phyloP scores from a whole-genome alignment of 2,888 invertebrate genomes.

The Synergus umbraculus region DNA sequence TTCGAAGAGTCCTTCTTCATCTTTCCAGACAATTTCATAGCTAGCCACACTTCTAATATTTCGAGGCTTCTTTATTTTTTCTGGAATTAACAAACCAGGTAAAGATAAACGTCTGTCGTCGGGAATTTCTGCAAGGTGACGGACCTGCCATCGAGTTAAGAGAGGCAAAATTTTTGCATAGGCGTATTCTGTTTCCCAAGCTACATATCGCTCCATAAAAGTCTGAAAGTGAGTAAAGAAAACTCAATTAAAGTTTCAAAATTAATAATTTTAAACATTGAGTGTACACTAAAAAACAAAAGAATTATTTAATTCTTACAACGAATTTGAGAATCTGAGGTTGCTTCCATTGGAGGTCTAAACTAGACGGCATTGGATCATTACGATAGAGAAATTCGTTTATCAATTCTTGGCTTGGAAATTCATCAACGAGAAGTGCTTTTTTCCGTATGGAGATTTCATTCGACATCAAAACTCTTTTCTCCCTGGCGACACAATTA shows the following conservation, averaged over 20 bases:
- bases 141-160: conserved; percentile 87
- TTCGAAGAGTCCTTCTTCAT: conserved; percentile 80
- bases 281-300: conserved; percentile 12
- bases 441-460: conserved; percentile 85
- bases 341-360: conserved; percentile 81
- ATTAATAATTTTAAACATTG: conserved; percentile 26
- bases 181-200: conserved; percentile 87
- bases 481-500: conserved; percentile 78
- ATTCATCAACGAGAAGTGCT: conserved; percentile 81
- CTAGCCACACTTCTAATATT: conserved; percentile 81
- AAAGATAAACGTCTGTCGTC: conserved; percentile 54
- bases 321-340: conserved; percentile 86
- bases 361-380: conserved; percentile 77
- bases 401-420: conserved; percentile 87
- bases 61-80: conserved; percentile 80
- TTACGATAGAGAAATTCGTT: conserved; percentile 84
- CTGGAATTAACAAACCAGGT: conserved; percentile 69
- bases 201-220: conserved; percentile 83
- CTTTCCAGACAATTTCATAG: conserved; percentile 86
- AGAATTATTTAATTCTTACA: conserved; percentile 76
- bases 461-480: conserved; percentile 82
- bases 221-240: conserved; percentile 77
- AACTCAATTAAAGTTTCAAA: conserved; percentile 26
- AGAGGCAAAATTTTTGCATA: conserved; percentile 88
- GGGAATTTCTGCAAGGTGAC: conserved; percentile 73